Percentiles rank a stretch among this genome's conserved stretches.
phyloP scores from a whole-genome alignment of 2,888 invertebrate species.

The Punctoribates punctum region DNA sequence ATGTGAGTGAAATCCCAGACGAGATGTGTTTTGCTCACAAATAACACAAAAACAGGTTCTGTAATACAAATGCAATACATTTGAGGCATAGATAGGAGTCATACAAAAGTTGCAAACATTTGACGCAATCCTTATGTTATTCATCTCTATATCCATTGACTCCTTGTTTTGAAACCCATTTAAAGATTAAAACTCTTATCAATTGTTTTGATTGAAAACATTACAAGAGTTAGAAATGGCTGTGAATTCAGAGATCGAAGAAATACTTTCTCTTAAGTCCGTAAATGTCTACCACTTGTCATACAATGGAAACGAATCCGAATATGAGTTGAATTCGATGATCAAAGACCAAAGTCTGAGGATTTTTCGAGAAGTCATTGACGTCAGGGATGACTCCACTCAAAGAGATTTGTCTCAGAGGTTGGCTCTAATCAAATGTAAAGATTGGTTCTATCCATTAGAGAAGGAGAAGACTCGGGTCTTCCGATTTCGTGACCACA shows the following conservation, averaged over 20 bases:
- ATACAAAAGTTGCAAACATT: neutral
- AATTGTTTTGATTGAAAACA: neutral
- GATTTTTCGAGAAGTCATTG: slow-evolving; percentile 20
- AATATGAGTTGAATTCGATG: slow-evolving; percentile 14
- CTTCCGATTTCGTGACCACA: neutral
- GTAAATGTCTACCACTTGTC: slow-evolving; percentile 32
- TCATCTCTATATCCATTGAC: neutral
- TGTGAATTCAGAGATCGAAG: slow-evolving; percentile 13
- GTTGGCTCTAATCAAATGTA: slow-evolving; percentile 29
- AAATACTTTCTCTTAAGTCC: neutral
- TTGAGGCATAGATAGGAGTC: no score
- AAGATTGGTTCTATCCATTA: slow-evolving; percentile 36
- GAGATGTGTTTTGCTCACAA: no score
- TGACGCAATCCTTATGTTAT: neutral
- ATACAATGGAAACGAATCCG: neutral
- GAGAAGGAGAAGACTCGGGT: slow-evolving; percentile 19
- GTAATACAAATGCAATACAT: no score
- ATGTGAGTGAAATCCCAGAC: no score
- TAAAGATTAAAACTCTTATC: neutral
- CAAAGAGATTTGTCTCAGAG: slow-evolving; percentile 26
- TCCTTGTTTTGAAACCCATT: neutral
- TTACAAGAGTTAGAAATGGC: neutral
- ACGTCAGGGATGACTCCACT: neutral
- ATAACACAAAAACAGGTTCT: no score
- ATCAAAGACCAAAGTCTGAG: slow-evolving; percentile 5